These are phyloP conservation scores for Eurois occulta DNA, from an alignment of 2,888 invertebrate species.

Conservation along the genomic window DNA sequence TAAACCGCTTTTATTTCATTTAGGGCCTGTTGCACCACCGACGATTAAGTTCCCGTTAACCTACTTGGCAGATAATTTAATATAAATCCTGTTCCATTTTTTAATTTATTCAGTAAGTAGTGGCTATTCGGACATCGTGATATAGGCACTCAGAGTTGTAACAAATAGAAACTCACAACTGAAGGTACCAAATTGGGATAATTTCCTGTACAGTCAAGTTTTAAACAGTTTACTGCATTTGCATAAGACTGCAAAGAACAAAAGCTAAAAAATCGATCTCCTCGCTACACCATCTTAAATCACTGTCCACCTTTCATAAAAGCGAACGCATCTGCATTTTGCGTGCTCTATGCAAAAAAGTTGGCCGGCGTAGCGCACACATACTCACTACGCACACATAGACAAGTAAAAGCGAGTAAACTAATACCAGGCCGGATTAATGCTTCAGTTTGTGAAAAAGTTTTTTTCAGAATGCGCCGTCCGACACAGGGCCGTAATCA, in stretches of 20 bases:
- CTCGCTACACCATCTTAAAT: slow-evolving; percentile 17
- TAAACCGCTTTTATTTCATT: neutral
- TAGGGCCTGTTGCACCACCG: too few relatives aligned
- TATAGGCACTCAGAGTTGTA: too few relatives aligned
- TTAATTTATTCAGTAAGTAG: too few relatives aligned
- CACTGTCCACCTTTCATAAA: slow-evolving; percentile 10
- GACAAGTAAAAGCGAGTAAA: slow-evolving; percentile 88
- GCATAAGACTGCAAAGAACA: neutral
- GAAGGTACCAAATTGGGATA: neutral
- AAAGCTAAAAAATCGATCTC: neutral
- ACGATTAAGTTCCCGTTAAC: too few relatives aligned
- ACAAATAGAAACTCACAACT: neutral
- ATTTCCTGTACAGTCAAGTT: neutral
- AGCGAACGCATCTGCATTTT: slow-evolving; percentile 75
- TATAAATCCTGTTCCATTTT: too few relatives aligned
- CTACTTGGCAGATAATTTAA: too few relatives aligned
- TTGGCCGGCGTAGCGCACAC: slow-evolving; percentile 86
- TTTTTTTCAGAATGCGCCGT: slow-evolving; percentile 90
- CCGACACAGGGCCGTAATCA: slow-evolving; percentile 85
- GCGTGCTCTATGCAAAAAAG: slow-evolving; percentile 85
- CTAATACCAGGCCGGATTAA: slow-evolving; percentile 91
- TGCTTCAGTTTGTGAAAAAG: slow-evolving; percentile 91
- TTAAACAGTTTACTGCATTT: neutral
- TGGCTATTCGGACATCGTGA: too few relatives aligned
- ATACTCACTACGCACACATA: slow-evolving; percentile 79